Base-by-base conservation (phyloP, 2,888 invertebrate genomes). In the Scaptomyza parva region DNA sequence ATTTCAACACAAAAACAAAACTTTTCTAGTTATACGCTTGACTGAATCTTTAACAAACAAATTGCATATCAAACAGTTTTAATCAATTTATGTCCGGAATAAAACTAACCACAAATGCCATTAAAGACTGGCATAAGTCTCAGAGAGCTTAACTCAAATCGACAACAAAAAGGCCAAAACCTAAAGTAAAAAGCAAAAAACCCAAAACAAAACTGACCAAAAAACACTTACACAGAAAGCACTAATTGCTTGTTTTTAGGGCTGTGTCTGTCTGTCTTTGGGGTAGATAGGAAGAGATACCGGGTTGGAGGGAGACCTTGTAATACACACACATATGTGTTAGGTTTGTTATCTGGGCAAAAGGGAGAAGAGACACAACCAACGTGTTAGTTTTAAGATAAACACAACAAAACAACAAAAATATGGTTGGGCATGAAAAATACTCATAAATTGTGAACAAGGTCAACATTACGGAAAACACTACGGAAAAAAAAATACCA, bases 401-500 rank as follows among this genome's bases (percentile, higher is more conserved):
- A 81, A 83, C 70, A 71, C 47, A 47, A 37, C 30, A 53, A 44
- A 47, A 37, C 30, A 53, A 44, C 60, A 48, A 48, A 48, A 45
- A 55, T 65, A 61, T 50, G 55, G 48, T 50, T 66, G 58, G 41
- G 60, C 67, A 52, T 71, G 48, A 47, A 58, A 76, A 70, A 62
- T 59, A 30, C 44, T 45, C 76, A 77, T 86, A 81, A 81, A 86
- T 81, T 81, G 37, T 80, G 37, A 52, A 70, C 80, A 81, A 81
- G 81, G 81, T 81, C 81, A 86, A 78, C 62, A 14, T n/a, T n/a
- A 70, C 26, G 63, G n/a, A n/a, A 59, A 76, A 59, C 45, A 45
- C 17, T 24, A n/a, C n/a, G n/a, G n/a, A n/a, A n/a, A n/a, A n/a
- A n/a, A n/a, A n/a, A n/a, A n/a, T n/a, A n/a, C n/a, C 45, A 45